Conservation (phyloP, 2,797 vertebrate genomes). For the Mus caroli region DNA sequence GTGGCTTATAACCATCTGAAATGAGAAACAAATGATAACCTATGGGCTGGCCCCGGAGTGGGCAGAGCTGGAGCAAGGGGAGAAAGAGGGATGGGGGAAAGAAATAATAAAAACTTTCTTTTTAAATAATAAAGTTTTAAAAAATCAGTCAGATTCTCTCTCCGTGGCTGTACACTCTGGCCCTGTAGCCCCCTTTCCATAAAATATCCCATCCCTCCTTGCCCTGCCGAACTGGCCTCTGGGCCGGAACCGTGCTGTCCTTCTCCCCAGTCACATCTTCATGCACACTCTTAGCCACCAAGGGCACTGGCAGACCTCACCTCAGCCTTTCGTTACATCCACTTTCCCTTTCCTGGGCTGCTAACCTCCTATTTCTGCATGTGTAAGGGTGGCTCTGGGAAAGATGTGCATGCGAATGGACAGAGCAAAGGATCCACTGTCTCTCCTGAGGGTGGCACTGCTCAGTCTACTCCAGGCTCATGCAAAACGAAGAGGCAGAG, state of each 20-base stretch:
- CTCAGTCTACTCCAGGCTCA: neutral
- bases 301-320: neutral
- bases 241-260: fast-evolving
- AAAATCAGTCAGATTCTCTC: neutral
- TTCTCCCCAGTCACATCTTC: neutral
- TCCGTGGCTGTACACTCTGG: neutral
- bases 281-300: neutral
- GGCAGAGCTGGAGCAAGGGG: too few relatives aligned
- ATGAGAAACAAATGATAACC: too few relatives aligned
- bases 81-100: too few relatives aligned
- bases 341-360: neutral
- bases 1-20: too few relatives aligned
- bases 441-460: neutral
- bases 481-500: neutral
- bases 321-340: neutral
- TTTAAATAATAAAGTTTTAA: neutral
- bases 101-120: neutral
- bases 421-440: neutral
- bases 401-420: neutral
- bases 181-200: neutral
- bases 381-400: neutral
- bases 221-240: neutral
- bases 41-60: too few relatives aligned
- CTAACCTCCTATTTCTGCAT: neutral
- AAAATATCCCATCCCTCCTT: too few relatives aligned